Conservation (phyloP, 2,888 invertebrate genomes). For the Thera obeliscata region DNA sequence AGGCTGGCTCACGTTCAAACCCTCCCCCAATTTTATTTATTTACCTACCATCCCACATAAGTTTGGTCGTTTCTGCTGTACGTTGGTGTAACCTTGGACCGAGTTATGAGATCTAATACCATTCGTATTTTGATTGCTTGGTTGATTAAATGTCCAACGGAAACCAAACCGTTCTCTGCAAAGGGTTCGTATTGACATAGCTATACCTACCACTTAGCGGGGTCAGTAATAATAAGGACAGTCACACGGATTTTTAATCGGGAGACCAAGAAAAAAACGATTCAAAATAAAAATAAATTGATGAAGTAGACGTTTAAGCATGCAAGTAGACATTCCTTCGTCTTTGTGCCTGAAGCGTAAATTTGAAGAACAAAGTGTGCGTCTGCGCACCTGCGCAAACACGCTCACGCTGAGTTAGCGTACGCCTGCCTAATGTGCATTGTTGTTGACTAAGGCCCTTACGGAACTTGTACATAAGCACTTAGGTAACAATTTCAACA, state of each 20-base stretch:
- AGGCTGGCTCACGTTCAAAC: not conserved
- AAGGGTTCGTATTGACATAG: too few species aligned
- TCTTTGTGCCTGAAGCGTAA: slow-evolving; percentile 65
- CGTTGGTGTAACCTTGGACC: not conserved
- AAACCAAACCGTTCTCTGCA: too few species aligned
- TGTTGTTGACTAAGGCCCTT: slow-evolving; percentile 7
- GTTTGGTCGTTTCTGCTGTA: not conserved
- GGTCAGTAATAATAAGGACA: too few species aligned
- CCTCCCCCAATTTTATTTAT: not conserved
- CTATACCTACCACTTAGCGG: too few species aligned
- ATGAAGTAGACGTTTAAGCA: slow-evolving; percentile 10
- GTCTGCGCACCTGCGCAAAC: slow-evolving; percentile 77
- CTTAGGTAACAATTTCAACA: too few species aligned
- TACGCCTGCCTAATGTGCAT: slow-evolving; percentile 44
- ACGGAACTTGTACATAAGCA: not conserved
- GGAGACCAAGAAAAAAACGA: too few species aligned
- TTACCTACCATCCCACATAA: not conserved
- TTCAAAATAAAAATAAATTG: not conserved
- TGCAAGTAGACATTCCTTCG: slow-evolving; percentile 48
- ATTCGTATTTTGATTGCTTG: not conserved
- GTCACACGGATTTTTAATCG: too few species aligned
- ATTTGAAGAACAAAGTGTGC: slow-evolving; percentile 78
- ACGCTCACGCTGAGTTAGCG: slow-evolving; percentile 70
- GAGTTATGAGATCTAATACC: not conserved
- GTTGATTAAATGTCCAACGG: not conserved